These are phyloP conservation scores for Eilema sororculum DNA, from an alignment of 2,888 invertebrate species.

Conservation along the genomic window DNA sequence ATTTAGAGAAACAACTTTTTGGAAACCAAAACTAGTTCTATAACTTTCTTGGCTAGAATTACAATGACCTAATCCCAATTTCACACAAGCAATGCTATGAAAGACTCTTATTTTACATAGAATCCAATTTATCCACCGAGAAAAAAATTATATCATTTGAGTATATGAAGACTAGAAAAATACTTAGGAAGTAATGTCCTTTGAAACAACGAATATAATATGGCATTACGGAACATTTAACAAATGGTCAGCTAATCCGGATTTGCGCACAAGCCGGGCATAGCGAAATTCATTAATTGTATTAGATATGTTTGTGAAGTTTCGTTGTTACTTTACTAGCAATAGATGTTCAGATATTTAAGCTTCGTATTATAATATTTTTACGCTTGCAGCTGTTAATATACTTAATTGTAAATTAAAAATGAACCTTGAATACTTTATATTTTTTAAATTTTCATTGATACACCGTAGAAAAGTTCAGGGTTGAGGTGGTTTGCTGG, in stretches of 20 bases:
- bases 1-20: no score
- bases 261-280: not conserved
- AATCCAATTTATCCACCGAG: not conserved
- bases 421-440: no score
- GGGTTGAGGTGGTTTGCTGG: no score
- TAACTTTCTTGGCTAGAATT: not conserved
- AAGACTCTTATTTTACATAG: no score
- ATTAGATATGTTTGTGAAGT: not conserved
- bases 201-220: constrained; percentile 4
- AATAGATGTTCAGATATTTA: not conserved
- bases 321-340: not conserved
- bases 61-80: not conserved
- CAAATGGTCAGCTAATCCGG: not conserved
- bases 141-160: not conserved
- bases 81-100: no score
- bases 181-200: not conserved
- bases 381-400: not conserved
- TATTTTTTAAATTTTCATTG: no score
- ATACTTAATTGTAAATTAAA: no score
- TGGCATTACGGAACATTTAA: not conserved
- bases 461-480: no score
- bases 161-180: not conserved
- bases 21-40: not conserved
- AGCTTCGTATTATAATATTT: not conserved
- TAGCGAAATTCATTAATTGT: not conserved